Evolutionary conservation across 2,888 invertebrate genomes (phyloP).

Genomic region (Sarcophaga subvicina): DNA sequence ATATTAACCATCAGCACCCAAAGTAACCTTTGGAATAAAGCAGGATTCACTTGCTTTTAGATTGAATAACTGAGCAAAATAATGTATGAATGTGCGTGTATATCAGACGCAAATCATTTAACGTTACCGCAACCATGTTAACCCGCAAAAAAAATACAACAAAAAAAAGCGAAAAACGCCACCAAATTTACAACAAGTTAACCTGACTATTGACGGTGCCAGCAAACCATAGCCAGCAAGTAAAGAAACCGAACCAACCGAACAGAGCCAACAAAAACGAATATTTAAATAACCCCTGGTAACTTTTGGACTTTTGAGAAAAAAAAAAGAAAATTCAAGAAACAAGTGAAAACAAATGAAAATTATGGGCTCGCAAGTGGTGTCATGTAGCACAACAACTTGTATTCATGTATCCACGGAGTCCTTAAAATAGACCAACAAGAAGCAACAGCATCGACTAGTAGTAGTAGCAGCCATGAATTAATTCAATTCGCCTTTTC

Average conservation of each 20-base stretch:
- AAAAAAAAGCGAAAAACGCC: not conserved
- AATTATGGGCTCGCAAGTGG: slow-evolving; percentile 64
- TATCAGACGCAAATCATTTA: slow-evolving; percentile 66
- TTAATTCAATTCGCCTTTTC: slow-evolving; percentile 32
- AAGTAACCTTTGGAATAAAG: slow-evolving; percentile 39
- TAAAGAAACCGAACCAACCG: not conserved
- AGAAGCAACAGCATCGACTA: not conserved
- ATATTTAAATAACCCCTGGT: slow-evolving; percentile 57
- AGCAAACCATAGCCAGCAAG: slow-evolving; percentile 17
- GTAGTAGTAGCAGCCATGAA: not conserved
- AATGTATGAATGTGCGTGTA: slow-evolving; percentile 56
- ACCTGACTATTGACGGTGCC: slow-evolving; percentile 9
- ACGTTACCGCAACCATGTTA: slow-evolving; percentile 27
- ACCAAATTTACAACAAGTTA: not conserved
- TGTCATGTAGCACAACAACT: slow-evolving; percentile 58
- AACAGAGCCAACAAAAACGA: not conserved
- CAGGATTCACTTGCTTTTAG: slow-evolving; percentile 18
- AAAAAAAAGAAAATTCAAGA: slow-evolving; percentile 2
- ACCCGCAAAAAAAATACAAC: not conserved
- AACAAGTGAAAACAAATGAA: slow-evolving; percentile 46
- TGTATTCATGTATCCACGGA: slow-evolving; percentile 8
- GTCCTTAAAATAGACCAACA: not conserved
- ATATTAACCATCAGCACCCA: slow-evolving; percentile 60
- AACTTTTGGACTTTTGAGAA: slow-evolving; percentile 62
- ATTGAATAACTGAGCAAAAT: slow-evolving; percentile 23